Conservation (phyloP, 2,888 invertebrate species). For the Lasius platythorax region DNA sequence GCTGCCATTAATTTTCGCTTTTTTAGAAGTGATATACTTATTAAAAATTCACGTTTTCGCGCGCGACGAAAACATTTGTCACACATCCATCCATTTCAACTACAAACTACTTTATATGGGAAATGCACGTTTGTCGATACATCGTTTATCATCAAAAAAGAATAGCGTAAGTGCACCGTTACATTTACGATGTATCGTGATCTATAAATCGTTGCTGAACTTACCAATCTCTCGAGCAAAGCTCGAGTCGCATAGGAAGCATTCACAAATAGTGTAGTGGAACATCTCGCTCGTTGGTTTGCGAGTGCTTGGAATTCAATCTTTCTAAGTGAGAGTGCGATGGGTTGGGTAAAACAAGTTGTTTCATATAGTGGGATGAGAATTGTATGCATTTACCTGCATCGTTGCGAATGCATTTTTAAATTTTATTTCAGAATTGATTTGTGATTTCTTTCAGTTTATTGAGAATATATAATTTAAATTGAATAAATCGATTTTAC, state of each 20-base stretch:
- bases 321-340: constrained; percentile 67
- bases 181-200: constrained; percentile 47
- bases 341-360: constrained; percentile 62
- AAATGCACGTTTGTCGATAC: constrained; percentile 8
- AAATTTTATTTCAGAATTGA: constrained; percentile 22
- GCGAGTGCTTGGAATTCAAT: constrained; percentile 64
- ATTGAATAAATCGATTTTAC: not conserved
- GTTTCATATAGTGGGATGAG: constrained; percentile 40
- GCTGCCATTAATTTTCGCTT: not conserved
- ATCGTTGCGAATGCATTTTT: not conserved
- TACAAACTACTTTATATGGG: not conserved
- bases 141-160: constrained; percentile 41
- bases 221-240: constrained; percentile 54
- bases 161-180: constrained; percentile 45
- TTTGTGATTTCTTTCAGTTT: constrained; percentile 9
- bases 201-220: constrained; percentile 69
- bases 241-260: constrained; percentile 45
- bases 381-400: constrained; percentile 20
- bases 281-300: constrained; percentile 52
- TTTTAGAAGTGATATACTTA: not conserved
- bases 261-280: constrained; percentile 50
- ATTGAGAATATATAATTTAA: not conserved
- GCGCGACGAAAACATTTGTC: constrained; percentile 15
- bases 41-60: not conserved
- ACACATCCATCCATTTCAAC: not conserved